These are phyloP conservation scores for Monopterus albus DNA, from an alignment of 2,113 vertebrate genomes.

Conservation along the genomic window DNA sequence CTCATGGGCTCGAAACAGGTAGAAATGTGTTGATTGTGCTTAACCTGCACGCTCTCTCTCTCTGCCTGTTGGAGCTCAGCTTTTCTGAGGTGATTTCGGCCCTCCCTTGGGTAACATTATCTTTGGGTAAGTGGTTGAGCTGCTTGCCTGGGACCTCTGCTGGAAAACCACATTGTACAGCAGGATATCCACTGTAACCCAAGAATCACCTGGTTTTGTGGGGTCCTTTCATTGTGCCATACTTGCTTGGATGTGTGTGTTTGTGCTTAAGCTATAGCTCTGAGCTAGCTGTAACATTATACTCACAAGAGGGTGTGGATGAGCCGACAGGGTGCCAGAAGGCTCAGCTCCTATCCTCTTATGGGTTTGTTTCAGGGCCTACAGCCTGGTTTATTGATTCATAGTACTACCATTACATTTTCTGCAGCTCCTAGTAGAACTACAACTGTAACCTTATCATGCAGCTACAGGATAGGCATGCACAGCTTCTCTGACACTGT, in stretches of 20 bases:
- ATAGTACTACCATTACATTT: slow-evolving; percentile 1
- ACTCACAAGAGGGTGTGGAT: slow-evolving; percentile 45
- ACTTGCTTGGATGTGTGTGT: background rate
- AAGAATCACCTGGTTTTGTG: slow-evolving; percentile 26
- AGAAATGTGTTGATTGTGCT: slow-evolving; percentile 38
- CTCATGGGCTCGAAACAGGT: slow-evolving; percentile 14
- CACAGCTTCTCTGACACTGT: slow-evolving; percentile 33
- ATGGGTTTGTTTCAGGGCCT: slow-evolving; percentile 29
- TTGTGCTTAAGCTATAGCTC: slow-evolving; percentile 1
- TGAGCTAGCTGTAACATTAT: slow-evolving; percentile 53
- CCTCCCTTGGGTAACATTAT: slow-evolving; percentile 3
- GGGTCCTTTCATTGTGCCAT: slow-evolving; percentile 3
- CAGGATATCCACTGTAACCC: slow-evolving; percentile 22
- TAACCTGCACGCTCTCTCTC: too few species aligned
- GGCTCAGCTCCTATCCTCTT: slow-evolving; percentile 28
- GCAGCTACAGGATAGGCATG: slow-evolving; percentile 4
- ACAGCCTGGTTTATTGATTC: slow-evolving; percentile 34
- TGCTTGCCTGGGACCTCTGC: slow-evolving; percentile 12
- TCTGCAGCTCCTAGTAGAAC: slow-evolving; percentile 11
- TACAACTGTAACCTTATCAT: slow-evolving; percentile 3
- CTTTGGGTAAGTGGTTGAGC: slow-evolving; percentile 3
- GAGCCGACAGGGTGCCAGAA: slow-evolving; percentile 8
- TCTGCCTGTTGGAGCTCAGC: too few species aligned
- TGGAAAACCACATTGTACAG: slow-evolving; percentile 24
- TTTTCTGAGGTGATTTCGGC: slow-evolving; percentile 17